A percentile compares a stretch with the other conserved stretches of the same genome.
phyloP scores from a whole-genome alignment of 2,797 vertebrate genomes.

The Coranthus polyacanthus region DNA sequence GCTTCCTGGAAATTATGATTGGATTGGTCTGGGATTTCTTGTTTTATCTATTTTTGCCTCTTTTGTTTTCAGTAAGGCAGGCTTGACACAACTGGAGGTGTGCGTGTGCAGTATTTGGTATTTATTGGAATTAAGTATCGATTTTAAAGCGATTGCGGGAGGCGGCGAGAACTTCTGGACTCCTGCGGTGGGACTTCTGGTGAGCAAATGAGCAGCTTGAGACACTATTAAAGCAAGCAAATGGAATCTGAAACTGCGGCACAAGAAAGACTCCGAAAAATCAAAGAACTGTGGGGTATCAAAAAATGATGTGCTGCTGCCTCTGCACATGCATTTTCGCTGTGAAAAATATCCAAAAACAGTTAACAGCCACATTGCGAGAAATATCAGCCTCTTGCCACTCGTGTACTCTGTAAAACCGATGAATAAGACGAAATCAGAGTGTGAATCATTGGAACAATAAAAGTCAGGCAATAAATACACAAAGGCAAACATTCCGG shows the following conservation, averaged over 20 bases:
- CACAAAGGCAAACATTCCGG: neutral
- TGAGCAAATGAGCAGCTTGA: conserved; percentile 34
- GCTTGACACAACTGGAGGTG: conserved; percentile 12
- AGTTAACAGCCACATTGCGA: conserved; percentile 11
- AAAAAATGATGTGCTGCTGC: conserved; percentile 12
- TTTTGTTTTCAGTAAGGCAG: conserved; percentile 42
- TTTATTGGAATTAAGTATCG: conserved; percentile 57
- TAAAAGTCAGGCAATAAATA: neutral
- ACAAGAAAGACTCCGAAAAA: conserved; percentile 23
- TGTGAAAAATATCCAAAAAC: conserved; percentile 30
- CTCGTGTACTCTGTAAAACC: neutral
- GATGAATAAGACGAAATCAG: neutral
- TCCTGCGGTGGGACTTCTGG: conserved; percentile 8
- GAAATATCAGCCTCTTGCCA: conserved; percentile 17
- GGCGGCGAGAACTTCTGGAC: neutral
- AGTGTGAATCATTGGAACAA: conserved; percentile 15
- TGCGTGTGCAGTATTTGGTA: conserved; percentile 17
- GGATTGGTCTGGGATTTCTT: conserved; percentile 60
- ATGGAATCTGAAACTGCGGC: conserved; percentile 36
- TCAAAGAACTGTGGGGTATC: conserved; percentile 7
- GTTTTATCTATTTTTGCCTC: conserved; percentile 44
- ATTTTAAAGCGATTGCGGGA: conserved; percentile 33
- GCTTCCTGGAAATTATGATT: conserved; percentile 70
- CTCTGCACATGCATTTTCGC: conserved; percentile 10
- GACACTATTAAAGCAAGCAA: conserved; percentile 47